A percentile compares a stretch with the other conserved stretches of the same genome.
phyloP scores from a whole-genome alignment of 2,888 invertebrate genomes.

The Pseudococcus jackbeardsleyi region DNA sequence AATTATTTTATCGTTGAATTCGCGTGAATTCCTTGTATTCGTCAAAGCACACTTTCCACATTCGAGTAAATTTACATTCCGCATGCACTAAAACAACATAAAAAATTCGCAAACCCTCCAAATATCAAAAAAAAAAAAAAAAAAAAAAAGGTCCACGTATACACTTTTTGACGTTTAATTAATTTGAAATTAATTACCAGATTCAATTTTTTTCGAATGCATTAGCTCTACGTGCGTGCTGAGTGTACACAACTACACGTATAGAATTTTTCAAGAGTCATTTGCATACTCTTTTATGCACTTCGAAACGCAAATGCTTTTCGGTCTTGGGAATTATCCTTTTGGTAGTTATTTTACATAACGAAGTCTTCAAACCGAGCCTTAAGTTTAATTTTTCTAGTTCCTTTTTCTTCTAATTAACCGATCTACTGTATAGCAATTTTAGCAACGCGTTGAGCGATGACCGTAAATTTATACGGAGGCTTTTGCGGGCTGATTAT shows the following conservation, averaged over 20 bases:
- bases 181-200: neutral
- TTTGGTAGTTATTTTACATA: neutral
- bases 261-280: slow-evolving; percentile 24
- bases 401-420: slow-evolving; percentile 34
- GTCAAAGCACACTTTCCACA: neutral
- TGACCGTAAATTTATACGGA: slow-evolving; percentile 30
- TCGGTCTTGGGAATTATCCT: neutral
- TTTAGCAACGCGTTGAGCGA: neutral
- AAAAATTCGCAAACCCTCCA: neutral
- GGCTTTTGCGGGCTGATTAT: neutral
- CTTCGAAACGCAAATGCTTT: neutral
- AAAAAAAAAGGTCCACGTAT: neutral
- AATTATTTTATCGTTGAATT: neutral
- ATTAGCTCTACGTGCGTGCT: neutral
- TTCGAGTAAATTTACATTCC: neutral
- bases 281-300: slow-evolving; percentile 34
- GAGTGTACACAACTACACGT: neutral
- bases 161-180: neutral
- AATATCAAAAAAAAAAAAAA: neutral
- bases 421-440: neutral
- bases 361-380: neutral
- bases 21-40: neutral
- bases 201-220: neutral
- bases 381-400: neutral
- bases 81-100: neutral